Percentiles rank a stretch among this genome's conserved stretches.
These are phyloP conservation scores for Drosophila greeni DNA, from an alignment of 2,888 invertebrate genomes.

Conservation along the genomic window DNA sequence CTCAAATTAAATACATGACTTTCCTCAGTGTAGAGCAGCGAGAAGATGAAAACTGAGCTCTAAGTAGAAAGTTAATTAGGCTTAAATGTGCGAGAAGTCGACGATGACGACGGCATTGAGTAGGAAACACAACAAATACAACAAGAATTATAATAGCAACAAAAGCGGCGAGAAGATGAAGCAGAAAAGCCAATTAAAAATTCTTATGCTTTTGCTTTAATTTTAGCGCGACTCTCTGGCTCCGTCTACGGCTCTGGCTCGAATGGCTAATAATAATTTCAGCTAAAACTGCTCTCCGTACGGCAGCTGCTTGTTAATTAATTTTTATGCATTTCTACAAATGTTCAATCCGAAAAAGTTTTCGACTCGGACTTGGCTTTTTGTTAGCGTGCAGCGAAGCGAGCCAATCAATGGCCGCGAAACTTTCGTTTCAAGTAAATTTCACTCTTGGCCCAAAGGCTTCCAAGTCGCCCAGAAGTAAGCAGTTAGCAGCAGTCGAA, in stretches of 20 bases:
- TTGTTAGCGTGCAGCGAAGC: conserved; percentile 50
- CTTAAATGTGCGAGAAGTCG: conserved; percentile 68
- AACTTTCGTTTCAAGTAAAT: conserved; percentile 64
- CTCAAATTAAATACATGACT: not conserved
- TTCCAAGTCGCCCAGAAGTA: conserved; percentile 12
- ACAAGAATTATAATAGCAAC: conserved; percentile 24
- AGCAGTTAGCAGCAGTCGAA: conserved; percentile 7
- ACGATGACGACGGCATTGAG: conserved; percentile 45
- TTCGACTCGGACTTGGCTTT: conserved; percentile 41
- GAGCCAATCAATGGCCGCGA: conserved; percentile 54
- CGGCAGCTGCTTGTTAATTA: conserved; percentile 67
- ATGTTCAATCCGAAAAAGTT: conserved; percentile 57
- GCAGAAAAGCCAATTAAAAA: conserved; percentile 70
- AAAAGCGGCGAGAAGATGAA: conserved; percentile 44
- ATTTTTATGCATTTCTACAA: conserved; percentile 72
- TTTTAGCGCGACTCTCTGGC: conserved; percentile 14
- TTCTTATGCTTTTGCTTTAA: conserved; percentile 52
- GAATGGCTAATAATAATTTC: conserved; percentile 47
- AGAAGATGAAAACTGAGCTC: conserved; percentile 50
- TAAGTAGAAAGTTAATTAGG: conserved; percentile 76
- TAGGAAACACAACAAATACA: conserved; percentile 42
- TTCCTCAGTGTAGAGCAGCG: conserved; percentile 26
- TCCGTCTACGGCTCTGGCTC: conserved; percentile 20
- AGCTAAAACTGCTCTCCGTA: conserved; percentile 20
- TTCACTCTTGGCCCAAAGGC: conserved; percentile 58